Percentiles rank a stretch among this genome's conserved stretches.
These are phyloP conservation scores for Dimorphilus gyrociliatus DNA, from an alignment of 2,888 invertebrate genomes.

Conservation along the genomic window DNA sequence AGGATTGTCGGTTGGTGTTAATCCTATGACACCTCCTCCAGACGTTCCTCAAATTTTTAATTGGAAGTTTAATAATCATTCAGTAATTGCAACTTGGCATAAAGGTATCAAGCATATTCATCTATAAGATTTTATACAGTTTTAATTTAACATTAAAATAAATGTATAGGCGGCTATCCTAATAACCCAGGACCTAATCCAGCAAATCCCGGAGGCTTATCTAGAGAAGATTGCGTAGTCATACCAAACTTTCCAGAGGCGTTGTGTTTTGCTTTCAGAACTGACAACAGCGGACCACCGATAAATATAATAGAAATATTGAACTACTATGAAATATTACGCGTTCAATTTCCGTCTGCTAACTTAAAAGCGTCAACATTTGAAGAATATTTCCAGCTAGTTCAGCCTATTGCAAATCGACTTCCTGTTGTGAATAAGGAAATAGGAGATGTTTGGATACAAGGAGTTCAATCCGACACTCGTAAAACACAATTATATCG, in stretches of 20 bases:
- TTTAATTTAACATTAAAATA: too few species aligned
- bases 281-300: slow-evolving; percentile 30
- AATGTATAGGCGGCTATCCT: slow-evolving; percentile 27
- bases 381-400: slow-evolving; percentile 18
- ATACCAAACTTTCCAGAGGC: slow-evolving; percentile 17
- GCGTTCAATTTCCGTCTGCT: slow-evolving; percentile 22
- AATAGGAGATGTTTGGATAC: slow-evolving; percentile 31
- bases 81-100: slow-evolving; percentile 24
- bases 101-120: slow-evolving; percentile 12
- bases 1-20: slow-evolving; percentile 27
- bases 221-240: slow-evolving; percentile 19
- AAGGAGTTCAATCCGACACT: slow-evolving; percentile 21
- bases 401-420: slow-evolving; percentile 11
- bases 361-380: slow-evolving; percentile 19
- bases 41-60: slow-evolving; percentile 22
- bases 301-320: slow-evolving; percentile 19
- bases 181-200: slow-evolving; percentile 22
- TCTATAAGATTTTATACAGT: too few species aligned
- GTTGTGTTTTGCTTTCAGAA: slow-evolving; percentile 28
- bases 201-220: slow-evolving; percentile 22
- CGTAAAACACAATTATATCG: slow-evolving; percentile 15
- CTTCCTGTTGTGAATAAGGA: slow-evolving; percentile 17
- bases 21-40: slow-evolving; percentile 21
- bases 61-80: slow-evolving; percentile 17
- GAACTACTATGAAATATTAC: slow-evolving; percentile 19